These are phyloP conservation scores for Mesorhabditis belari DNA, from an alignment of 2,888 invertebrate genomes.

Conservation along the genomic window DNA sequence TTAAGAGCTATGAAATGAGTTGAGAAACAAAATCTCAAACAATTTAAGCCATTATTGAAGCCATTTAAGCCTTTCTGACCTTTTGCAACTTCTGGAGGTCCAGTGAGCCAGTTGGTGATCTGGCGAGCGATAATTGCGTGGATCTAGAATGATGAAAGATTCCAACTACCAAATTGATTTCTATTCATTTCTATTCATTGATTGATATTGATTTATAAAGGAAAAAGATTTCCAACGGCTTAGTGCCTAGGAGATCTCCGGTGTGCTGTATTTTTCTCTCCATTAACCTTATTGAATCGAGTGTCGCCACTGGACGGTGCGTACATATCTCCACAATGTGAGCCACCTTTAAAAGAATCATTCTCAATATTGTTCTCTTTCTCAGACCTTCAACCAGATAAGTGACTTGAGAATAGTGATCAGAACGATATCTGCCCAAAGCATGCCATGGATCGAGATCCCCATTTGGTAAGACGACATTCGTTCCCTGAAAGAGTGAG, in stretches of 20 bases:
- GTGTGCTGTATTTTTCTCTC: background rate
- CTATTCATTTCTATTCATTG: too few relatives aligned
- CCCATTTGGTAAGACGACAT: conserved; percentile 28
- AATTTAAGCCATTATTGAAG: too few relatives aligned
- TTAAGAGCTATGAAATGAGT: background rate
- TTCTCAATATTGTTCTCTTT: too few relatives aligned
- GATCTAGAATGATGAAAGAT: too few relatives aligned
- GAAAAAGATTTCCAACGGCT: too few relatives aligned
- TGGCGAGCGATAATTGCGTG: conserved; percentile 20
- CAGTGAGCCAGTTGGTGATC: conserved; percentile 28
- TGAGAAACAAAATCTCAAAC: background rate
- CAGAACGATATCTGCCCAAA: conserved; percentile 8
- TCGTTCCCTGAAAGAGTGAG: conserved; percentile 11
- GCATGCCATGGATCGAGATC: conserved; percentile 17
- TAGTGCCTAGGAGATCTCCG: too few relatives aligned
- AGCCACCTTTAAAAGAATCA: conserved; percentile 10
- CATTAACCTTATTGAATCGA: background rate
- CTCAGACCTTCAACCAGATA: background rate
- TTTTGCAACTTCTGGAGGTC: conserved; percentile 11
- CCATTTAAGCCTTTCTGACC: too few relatives aligned
- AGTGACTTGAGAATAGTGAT: conserved; percentile 8
- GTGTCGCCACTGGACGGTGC: conserved; percentile 7
- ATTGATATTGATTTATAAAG: too few relatives aligned
- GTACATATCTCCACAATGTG: conserved; percentile 22
- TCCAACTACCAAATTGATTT: too few relatives aligned